Conservation (phyloP, 2,113 vertebrate genomes). For the Python bivittatus region DNA sequence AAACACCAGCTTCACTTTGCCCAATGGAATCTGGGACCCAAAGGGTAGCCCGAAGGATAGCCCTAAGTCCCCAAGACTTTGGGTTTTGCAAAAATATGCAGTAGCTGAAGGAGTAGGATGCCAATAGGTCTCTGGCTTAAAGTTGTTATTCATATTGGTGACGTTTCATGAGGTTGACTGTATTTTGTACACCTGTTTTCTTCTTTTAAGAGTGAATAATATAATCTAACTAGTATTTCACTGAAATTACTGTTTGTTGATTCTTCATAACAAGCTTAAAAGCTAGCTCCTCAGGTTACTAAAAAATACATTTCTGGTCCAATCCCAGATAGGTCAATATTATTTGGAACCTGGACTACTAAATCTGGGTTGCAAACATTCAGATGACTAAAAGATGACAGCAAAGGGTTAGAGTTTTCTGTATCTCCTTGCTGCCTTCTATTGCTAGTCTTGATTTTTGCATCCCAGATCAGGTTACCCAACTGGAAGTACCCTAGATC, state of each 20-base stretch:
- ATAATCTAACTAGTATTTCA: background rate
- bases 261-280: background rate
- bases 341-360: background rate
- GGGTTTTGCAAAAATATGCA: background rate
- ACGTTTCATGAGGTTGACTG: background rate
- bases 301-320: background rate
- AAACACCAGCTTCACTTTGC: background rate
- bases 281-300: background rate
- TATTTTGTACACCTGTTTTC: background rate
- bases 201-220: background rate
- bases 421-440: background rate
- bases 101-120: too few species aligned
- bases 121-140: background rate
- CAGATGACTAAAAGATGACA: background rate
- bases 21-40: background rate
- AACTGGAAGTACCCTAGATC: background rate
- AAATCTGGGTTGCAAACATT: background rate
- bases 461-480: background rate
- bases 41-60: background rate
- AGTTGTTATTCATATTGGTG: background rate
- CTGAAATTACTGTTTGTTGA: background rate
- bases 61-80: background rate
- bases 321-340: background rate
- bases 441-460: background rate
- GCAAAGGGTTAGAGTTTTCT: background rate